Conservation (phyloP, 2,888 invertebrate genomes). For the Agonopterix heracliana region DNA sequence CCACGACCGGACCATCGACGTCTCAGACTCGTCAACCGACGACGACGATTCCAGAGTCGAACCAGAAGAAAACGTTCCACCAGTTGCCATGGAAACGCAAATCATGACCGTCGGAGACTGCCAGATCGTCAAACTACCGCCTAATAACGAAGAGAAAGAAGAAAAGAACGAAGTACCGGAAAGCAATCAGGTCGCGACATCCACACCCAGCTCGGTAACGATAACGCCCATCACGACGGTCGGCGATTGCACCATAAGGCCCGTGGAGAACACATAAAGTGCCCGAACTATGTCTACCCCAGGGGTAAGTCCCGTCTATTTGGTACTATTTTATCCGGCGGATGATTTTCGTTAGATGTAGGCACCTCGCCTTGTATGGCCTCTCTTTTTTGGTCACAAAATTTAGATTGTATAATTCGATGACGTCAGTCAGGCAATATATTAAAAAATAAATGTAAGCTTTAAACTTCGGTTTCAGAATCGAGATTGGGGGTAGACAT, state of each 20-base stretch:
- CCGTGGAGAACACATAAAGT: constrained; percentile 61
- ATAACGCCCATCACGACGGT: constrained; percentile 68
- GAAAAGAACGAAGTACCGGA: constrained; percentile 41
- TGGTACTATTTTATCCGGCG: not conserved
- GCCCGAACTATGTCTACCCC: constrained; percentile 42
- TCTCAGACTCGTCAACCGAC: constrained; percentile 58
- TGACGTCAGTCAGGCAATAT: too few relatives aligned
- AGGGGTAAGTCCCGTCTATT: constrained; percentile 11
- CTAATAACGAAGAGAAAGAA: constrained; percentile 45
- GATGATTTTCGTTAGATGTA: too few relatives aligned
- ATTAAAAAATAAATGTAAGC: not conserved
- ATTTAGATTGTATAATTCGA: too few relatives aligned
- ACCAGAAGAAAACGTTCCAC: constrained; percentile 49
- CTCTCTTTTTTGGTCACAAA: too few relatives aligned
- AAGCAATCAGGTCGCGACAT: constrained; percentile 29
- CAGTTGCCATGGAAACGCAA: constrained; percentile 55
- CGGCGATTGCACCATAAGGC: constrained; percentile 69
- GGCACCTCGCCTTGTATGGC: too few relatives aligned
- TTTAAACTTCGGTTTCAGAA: not conserved
- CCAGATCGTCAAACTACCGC: constrained; percentile 66
- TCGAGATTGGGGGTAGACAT: constrained; percentile 18
- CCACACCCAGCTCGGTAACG: constrained; percentile 57
- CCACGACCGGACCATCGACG: constrained; percentile 62
- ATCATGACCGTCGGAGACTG: constrained; percentile 73
- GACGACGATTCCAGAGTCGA: constrained; percentile 51